A percentile compares a stretch with the other conserved stretches of the same genome.
Evolutionary conservation across 2,113 vertebrate species (phyloP).

Genomic region (Accipiter cooperii): DNA sequence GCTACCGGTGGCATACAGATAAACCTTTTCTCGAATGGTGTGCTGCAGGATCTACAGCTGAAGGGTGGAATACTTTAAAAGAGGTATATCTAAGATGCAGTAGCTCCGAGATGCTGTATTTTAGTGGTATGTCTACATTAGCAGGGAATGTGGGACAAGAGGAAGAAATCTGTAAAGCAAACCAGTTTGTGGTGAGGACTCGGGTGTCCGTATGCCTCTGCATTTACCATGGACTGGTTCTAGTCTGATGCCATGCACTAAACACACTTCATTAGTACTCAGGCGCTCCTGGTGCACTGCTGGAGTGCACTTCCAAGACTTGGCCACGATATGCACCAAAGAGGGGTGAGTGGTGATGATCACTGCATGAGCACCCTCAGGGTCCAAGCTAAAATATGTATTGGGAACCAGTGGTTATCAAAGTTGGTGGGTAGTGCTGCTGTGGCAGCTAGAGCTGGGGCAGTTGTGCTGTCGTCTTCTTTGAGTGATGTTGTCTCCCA

Average conservation of each 20-base stretch:
- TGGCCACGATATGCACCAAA: background rate
- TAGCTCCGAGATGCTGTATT: background rate
- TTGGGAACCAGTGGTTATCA: background rate
- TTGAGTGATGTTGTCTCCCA: background rate
- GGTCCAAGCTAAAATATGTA: background rate
- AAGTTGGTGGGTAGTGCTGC: background rate
- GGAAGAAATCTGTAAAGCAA: background rate
- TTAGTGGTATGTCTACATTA: fast-evolving
- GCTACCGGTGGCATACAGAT: background rate
- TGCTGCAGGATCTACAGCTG: background rate
- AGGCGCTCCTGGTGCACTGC: fast-evolving
- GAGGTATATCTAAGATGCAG: background rate
- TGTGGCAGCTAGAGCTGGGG: background rate
- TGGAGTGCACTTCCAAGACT: background rate
- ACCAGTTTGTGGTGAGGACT: background rate
- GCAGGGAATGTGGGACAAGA: background rate
- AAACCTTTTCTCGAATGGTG: background rate
- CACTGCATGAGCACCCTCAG: background rate
- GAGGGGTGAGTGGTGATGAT: background rate
- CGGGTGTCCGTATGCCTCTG: background rate
- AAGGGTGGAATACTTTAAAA: background rate
- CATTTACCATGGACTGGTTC: background rate
- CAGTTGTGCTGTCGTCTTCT: fast-evolving
- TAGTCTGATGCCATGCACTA: fast-evolving
- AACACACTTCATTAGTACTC: background rate